Evolutionary conservation across 2,113 vertebrate genomes (phyloP).

Genomic region (Microtus richardsoni): DNA sequence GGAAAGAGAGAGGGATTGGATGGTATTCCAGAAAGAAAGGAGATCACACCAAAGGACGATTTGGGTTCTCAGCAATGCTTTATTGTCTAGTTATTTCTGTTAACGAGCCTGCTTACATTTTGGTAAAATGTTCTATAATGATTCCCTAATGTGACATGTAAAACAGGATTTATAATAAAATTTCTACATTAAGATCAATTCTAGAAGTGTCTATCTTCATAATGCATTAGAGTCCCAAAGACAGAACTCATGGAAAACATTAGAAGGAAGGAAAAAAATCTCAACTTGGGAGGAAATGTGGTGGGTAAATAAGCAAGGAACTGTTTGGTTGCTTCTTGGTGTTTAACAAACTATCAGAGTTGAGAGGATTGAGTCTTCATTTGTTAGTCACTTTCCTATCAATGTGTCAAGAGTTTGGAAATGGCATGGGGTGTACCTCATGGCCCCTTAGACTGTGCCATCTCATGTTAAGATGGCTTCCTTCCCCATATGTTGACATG

Average conservation of each 20-base stretch:
- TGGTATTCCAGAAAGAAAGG: not conserved
- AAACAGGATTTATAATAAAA: not conserved
- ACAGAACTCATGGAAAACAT: not conserved
- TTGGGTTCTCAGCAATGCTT: not conserved
- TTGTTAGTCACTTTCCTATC: not conserved
- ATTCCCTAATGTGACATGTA: slow-evolving; percentile 37
- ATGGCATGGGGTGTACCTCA: rapidly evolving
- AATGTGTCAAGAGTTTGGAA: not conserved
- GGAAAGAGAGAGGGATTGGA: not conserved
- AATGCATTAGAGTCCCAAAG: not conserved
- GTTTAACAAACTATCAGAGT: not conserved
- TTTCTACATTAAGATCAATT: not conserved
- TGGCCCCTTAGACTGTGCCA: not conserved
- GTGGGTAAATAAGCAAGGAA: slow-evolving; percentile 21
- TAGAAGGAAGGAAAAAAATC: slow-evolving; percentile 26
- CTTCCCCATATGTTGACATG: not conserved
- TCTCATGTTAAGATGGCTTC: not conserved
- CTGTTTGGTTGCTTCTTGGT: not conserved
- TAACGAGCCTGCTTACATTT: not conserved
- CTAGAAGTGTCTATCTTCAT: not conserved
- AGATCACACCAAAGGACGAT: not conserved
- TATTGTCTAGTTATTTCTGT: not conserved
- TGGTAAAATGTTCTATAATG: slow-evolving; percentile 25
- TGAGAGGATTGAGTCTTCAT: not conserved
- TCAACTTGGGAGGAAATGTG: not conserved